Evolutionary conservation across 2,797 vertebrate genomes (phyloP).

Genomic region (Brachymystax lenok): DNA sequence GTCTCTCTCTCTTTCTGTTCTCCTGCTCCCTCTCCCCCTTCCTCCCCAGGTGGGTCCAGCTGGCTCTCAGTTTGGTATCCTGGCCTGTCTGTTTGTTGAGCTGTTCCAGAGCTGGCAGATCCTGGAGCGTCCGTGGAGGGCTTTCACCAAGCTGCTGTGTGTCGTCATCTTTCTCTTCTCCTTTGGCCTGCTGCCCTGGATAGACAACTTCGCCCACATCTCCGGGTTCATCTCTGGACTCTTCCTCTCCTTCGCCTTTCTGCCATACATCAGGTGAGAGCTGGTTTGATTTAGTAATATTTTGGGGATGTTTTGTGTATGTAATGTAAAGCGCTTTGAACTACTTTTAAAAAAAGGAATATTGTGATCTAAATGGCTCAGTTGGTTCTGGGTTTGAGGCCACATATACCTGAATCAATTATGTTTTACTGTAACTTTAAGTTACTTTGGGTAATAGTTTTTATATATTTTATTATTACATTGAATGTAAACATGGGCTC

Average conservation of each 20-base stretch:
- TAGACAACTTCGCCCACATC: conserved; percentile 97
- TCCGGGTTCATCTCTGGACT: conserved; percentile 94
- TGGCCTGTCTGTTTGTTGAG: conserved; percentile 98
- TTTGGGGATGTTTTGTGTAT: too few species aligned
- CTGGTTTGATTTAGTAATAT: neutral
- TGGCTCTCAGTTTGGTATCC: conserved; percentile 96
- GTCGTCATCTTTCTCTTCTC: conserved; percentile 94
- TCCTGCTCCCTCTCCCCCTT: neutral
- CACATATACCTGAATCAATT: too few species aligned
- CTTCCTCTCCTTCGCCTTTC: conserved; percentile 95
- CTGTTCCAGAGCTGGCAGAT: conserved; percentile 99
- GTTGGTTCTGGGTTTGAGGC: neutral
- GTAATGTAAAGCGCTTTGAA: neutral
- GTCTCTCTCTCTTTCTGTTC: neutral
- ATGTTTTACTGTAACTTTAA: too few species aligned
- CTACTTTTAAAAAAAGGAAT: neutral
- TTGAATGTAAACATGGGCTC: too few species aligned
- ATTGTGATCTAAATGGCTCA: neutral
- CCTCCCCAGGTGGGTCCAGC: conserved; percentile 91
- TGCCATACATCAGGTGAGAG: conserved; percentile 88
- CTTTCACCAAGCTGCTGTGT: conserved; percentile 90
- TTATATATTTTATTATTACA: too few species aligned
- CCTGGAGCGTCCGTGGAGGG: conserved; percentile 92
- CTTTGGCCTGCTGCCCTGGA: conserved; percentile 96
- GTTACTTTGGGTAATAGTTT: too few species aligned